These are phyloP conservation scores for Tetheella fluctuosa DNA, from an alignment of 2,888 invertebrate genomes.

Conservation along the genomic window DNA sequence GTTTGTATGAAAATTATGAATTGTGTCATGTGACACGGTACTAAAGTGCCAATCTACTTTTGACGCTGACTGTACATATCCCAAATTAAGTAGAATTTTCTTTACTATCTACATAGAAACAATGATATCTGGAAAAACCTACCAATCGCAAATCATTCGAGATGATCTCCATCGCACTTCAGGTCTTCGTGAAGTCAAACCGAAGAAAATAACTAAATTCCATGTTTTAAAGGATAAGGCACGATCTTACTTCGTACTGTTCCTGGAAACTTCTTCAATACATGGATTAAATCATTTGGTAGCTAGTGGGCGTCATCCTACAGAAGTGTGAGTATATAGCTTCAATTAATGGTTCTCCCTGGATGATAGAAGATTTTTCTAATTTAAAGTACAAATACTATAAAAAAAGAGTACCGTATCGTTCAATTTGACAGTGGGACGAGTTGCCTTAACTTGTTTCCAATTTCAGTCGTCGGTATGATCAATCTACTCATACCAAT, in stretches of 20 bases:
- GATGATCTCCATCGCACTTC: slow-evolving; percentile 41
- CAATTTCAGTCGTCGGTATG: too few species aligned
- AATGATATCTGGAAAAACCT: slow-evolving; percentile 50
- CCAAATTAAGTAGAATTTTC: neutral
- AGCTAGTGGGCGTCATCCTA: slow-evolving; percentile 65
- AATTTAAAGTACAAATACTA: too few species aligned
- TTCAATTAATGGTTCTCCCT: too few species aligned
- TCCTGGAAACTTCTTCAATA: slow-evolving; percentile 79
- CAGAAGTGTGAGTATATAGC: slow-evolving; percentile 70
- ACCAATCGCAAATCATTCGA: slow-evolving; percentile 52
- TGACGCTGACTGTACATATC: too few species aligned
- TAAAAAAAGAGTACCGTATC: too few species aligned
- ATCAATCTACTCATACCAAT: too few species aligned
- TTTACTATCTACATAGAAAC: slow-evolving; percentile 10
- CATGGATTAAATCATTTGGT: slow-evolving; percentile 83
- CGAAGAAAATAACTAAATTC: slow-evolving; percentile 22
- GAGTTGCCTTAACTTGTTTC: too few species aligned
- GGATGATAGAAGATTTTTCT: too few species aligned
- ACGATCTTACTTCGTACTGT: slow-evolving; percentile 61
- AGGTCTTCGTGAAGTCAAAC: slow-evolving; percentile 18
- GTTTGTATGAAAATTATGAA: too few species aligned
- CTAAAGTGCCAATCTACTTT: too few species aligned
- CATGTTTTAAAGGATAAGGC: slow-evolving; percentile 37
- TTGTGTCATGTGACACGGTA: too few species aligned
- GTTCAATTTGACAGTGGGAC: too few species aligned